Conservation (phyloP, 2,797 vertebrate genomes). For the Epinephelus malabaricus region DNA sequence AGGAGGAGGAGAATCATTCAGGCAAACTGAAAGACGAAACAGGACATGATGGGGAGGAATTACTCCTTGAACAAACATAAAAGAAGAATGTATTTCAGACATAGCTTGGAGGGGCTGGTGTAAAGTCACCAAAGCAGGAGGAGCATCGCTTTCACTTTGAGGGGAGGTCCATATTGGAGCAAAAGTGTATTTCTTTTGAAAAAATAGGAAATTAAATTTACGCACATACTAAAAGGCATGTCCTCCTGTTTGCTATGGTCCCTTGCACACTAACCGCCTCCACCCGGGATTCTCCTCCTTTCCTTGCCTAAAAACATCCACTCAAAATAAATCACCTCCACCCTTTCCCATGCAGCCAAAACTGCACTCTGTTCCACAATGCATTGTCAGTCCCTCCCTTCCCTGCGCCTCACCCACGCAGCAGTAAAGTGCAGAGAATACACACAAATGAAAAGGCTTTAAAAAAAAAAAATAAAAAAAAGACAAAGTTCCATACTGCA, state of each 20-base stretch:
- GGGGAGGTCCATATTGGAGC: slow-evolving; percentile 25
- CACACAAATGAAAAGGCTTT: slow-evolving; percentile 73
- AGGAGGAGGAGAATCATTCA: slow-evolving; percentile 83
- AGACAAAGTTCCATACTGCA: slow-evolving; percentile 67
- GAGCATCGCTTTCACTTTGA: slow-evolving; percentile 46
- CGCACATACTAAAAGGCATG: slow-evolving; percentile 43
- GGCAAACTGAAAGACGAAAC: slow-evolving; percentile 58
- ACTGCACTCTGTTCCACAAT: slow-evolving; percentile 78
- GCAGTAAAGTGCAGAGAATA: slow-evolving; percentile 91
- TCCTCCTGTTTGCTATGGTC: slow-evolving; percentile 58
- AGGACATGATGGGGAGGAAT: slow-evolving; percentile 32
- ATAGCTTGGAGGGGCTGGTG: slow-evolving; percentile 64
- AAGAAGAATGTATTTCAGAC: slow-evolving; percentile 56
- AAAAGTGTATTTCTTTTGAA: slow-evolving; percentile 12
- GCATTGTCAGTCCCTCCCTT: slow-evolving; percentile 77
- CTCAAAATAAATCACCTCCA: slow-evolving; percentile 68
- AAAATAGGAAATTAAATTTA: slow-evolving; percentile 22
- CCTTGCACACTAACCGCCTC: slow-evolving; percentile 61
- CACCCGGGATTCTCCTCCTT: slow-evolving; percentile 81
- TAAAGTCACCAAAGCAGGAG: slow-evolving; percentile 59
- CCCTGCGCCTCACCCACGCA: slow-evolving; percentile 83
- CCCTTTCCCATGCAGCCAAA: slow-evolving; percentile 65
- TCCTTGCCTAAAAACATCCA: slow-evolving; percentile 82
- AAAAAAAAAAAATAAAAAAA: slow-evolving; percentile 28
- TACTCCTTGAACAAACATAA: slow-evolving; percentile 30